Evolutionary conservation across 2,888 invertebrate species (phyloP).

Genomic region (Drosophila kuntzei): DNA sequence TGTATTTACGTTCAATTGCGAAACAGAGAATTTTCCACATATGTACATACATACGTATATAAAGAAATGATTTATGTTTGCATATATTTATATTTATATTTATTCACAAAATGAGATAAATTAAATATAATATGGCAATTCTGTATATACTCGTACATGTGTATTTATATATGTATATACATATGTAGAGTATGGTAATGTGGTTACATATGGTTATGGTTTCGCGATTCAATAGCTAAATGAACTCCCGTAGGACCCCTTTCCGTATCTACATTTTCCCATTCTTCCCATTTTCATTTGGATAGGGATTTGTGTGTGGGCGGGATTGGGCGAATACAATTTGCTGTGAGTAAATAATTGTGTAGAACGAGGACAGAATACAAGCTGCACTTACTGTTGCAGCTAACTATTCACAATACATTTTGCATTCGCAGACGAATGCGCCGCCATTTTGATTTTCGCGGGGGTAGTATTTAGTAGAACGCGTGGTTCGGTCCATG

Average conservation of each 20-base stretch:
- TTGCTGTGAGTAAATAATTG: conserved; percentile 7
- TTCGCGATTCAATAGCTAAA: neutral
- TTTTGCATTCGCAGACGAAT: conserved; percentile 4
- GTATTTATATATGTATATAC: neutral
- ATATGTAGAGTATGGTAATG: neutral
- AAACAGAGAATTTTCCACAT: neutral
- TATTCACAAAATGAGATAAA: conserved; percentile 1
- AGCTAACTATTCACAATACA: neutral
- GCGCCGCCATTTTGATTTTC: conserved; percentile 10
- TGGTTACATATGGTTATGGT: neutral
- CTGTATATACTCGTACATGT: neutral
- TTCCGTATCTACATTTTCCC: neutral
- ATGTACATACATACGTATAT: neutral
- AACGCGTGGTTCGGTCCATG: neutral
- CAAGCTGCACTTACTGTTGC: conserved; percentile 2
- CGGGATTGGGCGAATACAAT: neutral
- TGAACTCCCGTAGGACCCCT: neutral
- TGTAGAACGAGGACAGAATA: conserved; percentile 9
- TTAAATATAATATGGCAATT: conserved; percentile 6
- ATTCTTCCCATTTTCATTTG: neutral
- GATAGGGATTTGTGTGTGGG: neutral
- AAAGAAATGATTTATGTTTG: neutral
- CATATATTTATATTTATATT: neutral
- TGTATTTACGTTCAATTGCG: neutral
- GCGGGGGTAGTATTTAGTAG: neutral